Evolutionary conservation across 2,113 vertebrate species (phyloP), one percentile per base, ranked within the genome.

Genomic region (Alouatta palliata): DNA sequence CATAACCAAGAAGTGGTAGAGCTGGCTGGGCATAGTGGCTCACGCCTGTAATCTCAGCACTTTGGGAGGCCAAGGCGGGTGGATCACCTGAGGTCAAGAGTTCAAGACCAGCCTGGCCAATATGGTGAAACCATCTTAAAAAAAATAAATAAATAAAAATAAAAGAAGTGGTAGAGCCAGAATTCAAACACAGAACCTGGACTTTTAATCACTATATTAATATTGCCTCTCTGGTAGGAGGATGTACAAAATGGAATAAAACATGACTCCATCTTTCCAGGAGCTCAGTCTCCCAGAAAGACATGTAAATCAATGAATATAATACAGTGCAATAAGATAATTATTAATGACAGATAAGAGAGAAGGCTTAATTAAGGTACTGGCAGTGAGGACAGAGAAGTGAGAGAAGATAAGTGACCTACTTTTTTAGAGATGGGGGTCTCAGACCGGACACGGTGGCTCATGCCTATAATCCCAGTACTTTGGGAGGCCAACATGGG

Each of bases 271-370:
- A 92, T 6, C 54, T 21, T 21, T 92, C 70, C 20, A 88, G 30
- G 17, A 82, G 23, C n/a, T 91, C 64, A 96, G 37, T 56, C 52
- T 87, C 83, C 45, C 37, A 27, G 6, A 83, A 84, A 94, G 37
- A 86, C 32, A 80, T 35, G 27, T 61, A 84, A 58, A 64, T 68
- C 32, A 88, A 40, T 79, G n/a, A 91, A 21, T 58, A 91, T 11
- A 79, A 40, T 47, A 79, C 0, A 87, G 40, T 68, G 3, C 54
- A 43, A 58, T 81, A 90, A 95, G 45, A 49, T 66, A 80, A 95
- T 30, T 93, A n/a, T 61, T 93, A 87, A 82, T 82, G 68, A 70
- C 68, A 95, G 6, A 77, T 87, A 73, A 94, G 12, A 91, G 90
- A 35, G 23, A 75, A 14, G 25, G 45, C 56, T 90, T 86, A 91